phyloP scores from a whole-genome alignment of 1,140 invertebrate genomes.

The Radopholus similis region DNA sequence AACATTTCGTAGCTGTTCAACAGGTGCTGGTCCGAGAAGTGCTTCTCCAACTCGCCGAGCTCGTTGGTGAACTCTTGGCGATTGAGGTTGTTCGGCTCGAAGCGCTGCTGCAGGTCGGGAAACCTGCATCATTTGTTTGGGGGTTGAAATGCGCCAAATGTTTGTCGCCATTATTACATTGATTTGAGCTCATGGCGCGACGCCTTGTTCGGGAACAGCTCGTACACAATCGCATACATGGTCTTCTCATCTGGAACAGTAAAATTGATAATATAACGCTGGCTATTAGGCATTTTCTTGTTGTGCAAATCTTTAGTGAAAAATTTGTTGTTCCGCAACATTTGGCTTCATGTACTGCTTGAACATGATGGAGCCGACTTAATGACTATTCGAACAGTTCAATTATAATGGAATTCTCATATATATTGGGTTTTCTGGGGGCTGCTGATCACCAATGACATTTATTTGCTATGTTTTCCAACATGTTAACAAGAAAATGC shows the following conservation, averaged over 20 bases:
- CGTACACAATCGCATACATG: constrained; percentile 29
- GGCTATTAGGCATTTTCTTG: too few relatives aligned
- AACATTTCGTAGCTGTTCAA: constrained; percentile 42
- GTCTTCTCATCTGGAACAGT: constrained; percentile 17
- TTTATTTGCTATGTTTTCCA: too few relatives aligned
- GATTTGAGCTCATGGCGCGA: constrained; percentile 23
- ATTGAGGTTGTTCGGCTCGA: constrained; percentile 35
- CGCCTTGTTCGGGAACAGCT: constrained; percentile 41
- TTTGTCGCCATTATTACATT: constrained; percentile 7
- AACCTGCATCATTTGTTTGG: constrained; percentile 29
- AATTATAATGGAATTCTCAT: too few relatives aligned
- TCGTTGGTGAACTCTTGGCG: constrained; percentile 35
- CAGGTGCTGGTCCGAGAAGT: constrained; percentile 33
- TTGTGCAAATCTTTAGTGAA: too few relatives aligned
- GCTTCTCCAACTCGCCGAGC: constrained; percentile 30
- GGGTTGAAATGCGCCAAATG: background rate
- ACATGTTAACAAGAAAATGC: too few relatives aligned
- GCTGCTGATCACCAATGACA: too few relatives aligned
- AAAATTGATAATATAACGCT: too few relatives aligned
- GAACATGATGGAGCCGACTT: too few relatives aligned
- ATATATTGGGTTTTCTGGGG: too few relatives aligned
- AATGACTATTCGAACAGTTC: too few relatives aligned
- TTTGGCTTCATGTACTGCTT: too few relatives aligned
- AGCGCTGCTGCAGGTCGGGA: constrained; percentile 38
- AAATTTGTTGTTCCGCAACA: too few relatives aligned